Evolutionary conservation across 1,140 invertebrate species (phyloP).

Genomic region (Meloidogyne hapla): DNA sequence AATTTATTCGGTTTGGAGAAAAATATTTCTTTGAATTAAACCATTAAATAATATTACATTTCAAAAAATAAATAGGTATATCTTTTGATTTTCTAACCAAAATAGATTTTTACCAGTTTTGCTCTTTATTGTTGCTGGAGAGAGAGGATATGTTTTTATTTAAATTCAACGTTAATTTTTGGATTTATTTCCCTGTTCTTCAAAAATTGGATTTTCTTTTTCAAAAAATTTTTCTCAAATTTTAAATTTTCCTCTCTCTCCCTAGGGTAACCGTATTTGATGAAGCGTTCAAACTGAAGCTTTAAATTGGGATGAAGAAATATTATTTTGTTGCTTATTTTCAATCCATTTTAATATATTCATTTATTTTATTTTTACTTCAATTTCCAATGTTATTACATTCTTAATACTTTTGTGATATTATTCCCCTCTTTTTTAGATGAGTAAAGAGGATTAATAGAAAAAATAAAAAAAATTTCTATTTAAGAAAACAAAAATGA

Average conservation of each 20-base stretch:
- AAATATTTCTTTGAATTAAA: too few species aligned
- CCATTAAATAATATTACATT: too few species aligned
- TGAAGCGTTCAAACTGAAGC: too few species aligned
- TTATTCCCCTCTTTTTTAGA: too few species aligned
- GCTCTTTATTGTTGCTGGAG: background rate
- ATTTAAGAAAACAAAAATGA: too few species aligned
- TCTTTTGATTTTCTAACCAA: too few species aligned
- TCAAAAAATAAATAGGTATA: too few species aligned
- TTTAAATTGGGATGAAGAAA: background rate
- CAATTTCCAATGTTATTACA: background rate
- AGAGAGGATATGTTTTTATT: background rate
- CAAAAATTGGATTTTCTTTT: background rate
- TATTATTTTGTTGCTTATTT: background rate
- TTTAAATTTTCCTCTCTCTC: background rate
- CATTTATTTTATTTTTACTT: background rate
- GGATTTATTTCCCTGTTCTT: background rate
- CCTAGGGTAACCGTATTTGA: background rate
- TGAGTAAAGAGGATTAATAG: too few species aligned
- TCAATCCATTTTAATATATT: background rate
- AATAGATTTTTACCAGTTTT: too few species aligned
- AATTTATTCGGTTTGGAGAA: too few species aligned
- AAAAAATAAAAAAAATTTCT: too few species aligned
- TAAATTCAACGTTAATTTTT: background rate
- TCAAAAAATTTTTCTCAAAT: background rate
- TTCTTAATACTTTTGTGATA: background rate